These are phyloP conservation scores for Microcebus ravelobensis DNA, from an alignment of 2,113 vertebrate species.

Conservation along the genomic window DNA sequence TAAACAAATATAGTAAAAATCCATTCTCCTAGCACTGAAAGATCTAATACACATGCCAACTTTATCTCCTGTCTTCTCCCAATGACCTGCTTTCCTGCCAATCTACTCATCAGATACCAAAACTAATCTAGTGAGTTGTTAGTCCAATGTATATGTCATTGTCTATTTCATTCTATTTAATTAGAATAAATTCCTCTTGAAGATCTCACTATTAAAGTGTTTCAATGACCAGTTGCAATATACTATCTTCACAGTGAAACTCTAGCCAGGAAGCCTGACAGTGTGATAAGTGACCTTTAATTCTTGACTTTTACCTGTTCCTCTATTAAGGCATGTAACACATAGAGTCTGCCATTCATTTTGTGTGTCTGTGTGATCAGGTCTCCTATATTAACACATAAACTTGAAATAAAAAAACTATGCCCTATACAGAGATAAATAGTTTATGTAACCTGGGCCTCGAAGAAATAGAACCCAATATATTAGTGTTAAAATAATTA, in stretches of 20 bases:
- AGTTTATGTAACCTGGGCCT: background rate
- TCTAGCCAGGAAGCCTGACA: background rate
- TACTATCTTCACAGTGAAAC: background rate
- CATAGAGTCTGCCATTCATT: background rate
- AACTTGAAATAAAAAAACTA: background rate
- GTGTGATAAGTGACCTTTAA: background rate
- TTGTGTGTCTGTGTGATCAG: background rate
- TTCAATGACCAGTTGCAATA: background rate
- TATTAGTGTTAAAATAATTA: background rate
- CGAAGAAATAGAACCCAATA: background rate
- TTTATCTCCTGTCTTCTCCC: background rate
- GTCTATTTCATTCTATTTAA: background rate
- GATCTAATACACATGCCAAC: background rate
- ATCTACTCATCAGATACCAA: background rate
- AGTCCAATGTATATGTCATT: background rate
- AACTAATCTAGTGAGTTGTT: background rate
- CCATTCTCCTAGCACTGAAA: background rate
- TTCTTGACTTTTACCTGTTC: background rate
- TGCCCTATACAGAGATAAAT: background rate
- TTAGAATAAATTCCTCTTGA: background rate
- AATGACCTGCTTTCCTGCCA: background rate
- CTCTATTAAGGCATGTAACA: background rate
- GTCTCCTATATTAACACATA: background rate
- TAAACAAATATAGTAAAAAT: background rate
- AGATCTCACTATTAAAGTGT: background rate